Evolutionary conservation across 2,113 vertebrate species (phyloP).

Genomic region (Phocoena sinus): DNA sequence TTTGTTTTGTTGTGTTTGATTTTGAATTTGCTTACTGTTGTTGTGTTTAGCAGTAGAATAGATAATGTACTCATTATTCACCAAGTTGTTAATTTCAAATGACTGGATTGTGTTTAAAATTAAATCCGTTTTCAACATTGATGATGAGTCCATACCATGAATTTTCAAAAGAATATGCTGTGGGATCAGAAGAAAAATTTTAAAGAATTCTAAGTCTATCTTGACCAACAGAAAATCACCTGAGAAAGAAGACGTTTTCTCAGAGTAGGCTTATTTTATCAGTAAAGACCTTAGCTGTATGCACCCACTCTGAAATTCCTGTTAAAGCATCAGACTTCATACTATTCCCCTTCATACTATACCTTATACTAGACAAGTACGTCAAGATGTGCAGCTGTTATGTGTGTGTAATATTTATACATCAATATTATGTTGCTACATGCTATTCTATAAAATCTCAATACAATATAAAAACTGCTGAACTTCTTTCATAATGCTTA

Average conservation of each 20-base stretch:
- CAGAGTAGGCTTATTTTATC: not conserved
- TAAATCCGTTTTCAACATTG: not conserved
- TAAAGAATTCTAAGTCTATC: not conserved
- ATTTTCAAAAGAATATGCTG: not conserved
- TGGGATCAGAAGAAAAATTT: not conserved
- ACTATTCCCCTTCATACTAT: not conserved
- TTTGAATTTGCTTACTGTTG: not conserved
- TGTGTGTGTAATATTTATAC: not conserved
- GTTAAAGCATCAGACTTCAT: not conserved
- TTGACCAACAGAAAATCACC: not conserved
- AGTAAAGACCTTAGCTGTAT: not conserved
- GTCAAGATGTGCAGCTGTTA: not conserved
- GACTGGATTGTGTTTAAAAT: not conserved
- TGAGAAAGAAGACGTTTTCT: not conserved
- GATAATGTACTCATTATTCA: not conserved
- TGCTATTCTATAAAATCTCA: not conserved
- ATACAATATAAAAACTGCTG: not conserved
- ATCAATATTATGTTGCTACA: not conserved
- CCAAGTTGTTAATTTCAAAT: not conserved
- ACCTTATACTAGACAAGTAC: not conserved
- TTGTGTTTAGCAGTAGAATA: not conserved
- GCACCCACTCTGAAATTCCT: not conserved
- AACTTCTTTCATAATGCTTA: not conserved
- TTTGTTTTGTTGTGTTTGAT: not conserved
- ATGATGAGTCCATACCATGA: not conserved